Conservation (phyloP, 2,888 invertebrate genomes). For the Drosophila fungiperda region DNA sequence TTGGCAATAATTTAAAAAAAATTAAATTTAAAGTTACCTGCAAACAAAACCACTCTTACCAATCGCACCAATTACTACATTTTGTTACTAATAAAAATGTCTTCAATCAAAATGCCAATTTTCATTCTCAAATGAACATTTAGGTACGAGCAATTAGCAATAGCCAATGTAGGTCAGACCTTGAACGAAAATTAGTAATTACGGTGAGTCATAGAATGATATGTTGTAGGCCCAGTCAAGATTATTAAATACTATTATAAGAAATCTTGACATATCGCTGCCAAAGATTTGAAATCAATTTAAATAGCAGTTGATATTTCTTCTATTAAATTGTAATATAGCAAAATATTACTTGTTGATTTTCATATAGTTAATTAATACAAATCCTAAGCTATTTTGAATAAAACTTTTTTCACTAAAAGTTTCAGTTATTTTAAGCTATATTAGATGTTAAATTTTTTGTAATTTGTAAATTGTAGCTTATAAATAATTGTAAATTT, state of each 20-base stretch:
- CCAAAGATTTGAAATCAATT: not conserved
- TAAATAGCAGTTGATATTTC: not conserved
- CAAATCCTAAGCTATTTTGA: not conserved
- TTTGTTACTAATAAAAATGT: constrained; percentile 34
- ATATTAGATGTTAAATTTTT: not conserved
- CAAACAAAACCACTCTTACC: constrained; percentile 41
- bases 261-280: not conserved
- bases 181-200: not conserved
- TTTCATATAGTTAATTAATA: not conserved
- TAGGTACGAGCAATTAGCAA: not conserved
- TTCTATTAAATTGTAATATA: not conserved
- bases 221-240: not conserved
- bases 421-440: not conserved
- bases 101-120: constrained; percentile 9
- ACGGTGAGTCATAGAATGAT: not conserved
- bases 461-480: not conserved
- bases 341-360: not conserved
- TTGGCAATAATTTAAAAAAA: constrained; percentile 73
- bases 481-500: not conserved
- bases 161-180: not conserved
- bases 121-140: constrained; percentile 18
- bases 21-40: constrained; percentile 65
- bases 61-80: constrained; percentile 38
- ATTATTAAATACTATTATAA: not conserved
- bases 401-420: not conserved